phyloP scores from a whole-genome alignment of 2,888 invertebrate genomes.

The Cylloceria caligata region DNA sequence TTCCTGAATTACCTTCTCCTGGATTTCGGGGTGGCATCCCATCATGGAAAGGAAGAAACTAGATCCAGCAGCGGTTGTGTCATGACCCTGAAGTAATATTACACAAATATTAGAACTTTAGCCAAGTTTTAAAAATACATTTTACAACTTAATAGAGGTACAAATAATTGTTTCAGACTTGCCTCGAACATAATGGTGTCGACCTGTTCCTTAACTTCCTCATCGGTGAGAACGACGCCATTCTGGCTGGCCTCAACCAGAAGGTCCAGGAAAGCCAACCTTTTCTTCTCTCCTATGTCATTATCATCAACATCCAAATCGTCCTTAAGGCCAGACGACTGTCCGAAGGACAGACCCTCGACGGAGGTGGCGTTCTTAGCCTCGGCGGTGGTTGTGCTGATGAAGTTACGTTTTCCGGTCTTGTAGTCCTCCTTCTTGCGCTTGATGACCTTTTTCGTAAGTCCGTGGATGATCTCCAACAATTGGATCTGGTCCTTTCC shows the following conservation, averaged over 20 bases:
- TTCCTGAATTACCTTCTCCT: slow-evolving; percentile 91
- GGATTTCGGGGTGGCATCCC: slow-evolving; percentile 92
- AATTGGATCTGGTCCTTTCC: slow-evolving; percentile 91
- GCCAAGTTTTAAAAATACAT: background rate
- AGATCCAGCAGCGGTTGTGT: slow-evolving; percentile 94
- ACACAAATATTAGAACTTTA: background rate
- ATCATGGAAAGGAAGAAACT: slow-evolving; percentile 94
- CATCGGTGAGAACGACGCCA: slow-evolving; percentile 90
- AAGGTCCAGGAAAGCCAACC: slow-evolving; percentile 95
- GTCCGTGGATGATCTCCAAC: slow-evolving; percentile 91
- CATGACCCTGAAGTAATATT: slow-evolving; percentile 87
- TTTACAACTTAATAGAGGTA: too few species aligned
- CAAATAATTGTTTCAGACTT: slow-evolving; percentile 49
- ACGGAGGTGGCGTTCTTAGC: slow-evolving; percentile 82
- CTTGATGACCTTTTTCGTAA: slow-evolving; percentile 92
- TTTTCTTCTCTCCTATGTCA: slow-evolving; percentile 92
- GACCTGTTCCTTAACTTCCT: slow-evolving; percentile 94
- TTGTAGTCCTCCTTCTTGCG: slow-evolving; percentile 91
- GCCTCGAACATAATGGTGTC: slow-evolving; percentile 96
- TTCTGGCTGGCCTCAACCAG: slow-evolving; percentile 94
- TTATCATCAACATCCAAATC: slow-evolving; percentile 94
- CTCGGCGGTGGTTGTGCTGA: slow-evolving; percentile 73
- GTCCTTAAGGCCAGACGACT: slow-evolving; percentile 90
- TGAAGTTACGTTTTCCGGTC: slow-evolving; percentile 86
- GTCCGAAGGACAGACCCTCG: slow-evolving; percentile 90